Base-by-base conservation (phyloP, 2,888 invertebrate species). In the Acleris cristana region DNA sequence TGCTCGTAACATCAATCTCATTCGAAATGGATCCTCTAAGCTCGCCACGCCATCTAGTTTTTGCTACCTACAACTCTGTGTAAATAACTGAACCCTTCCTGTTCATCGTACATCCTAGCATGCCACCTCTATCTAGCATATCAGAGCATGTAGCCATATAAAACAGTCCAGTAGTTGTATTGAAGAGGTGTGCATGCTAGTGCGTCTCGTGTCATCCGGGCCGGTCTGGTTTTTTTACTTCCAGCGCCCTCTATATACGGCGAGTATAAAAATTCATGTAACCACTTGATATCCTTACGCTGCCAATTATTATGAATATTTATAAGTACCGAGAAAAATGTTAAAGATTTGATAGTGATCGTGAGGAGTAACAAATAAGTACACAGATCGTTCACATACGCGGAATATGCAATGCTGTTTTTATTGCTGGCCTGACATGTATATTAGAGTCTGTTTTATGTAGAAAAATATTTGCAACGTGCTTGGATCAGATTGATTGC, bases 221-320 rank as follows among this genome's bases (percentile, higher is more conserved):
- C 56, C 26, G 23, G 55, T 74, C 77, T 65, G 76, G 75, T 84
- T 84, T 84, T 83, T 79, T 72, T 73, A 3, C 69, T 71, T 69
- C 30, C 73, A 23, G 69, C 71, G 57, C 67, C 71, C 64, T 34
- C 81, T 80, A 74, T 82, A 82, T 79, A 85, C 69, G 86, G 81
- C 44, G 40, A 34, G 73, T 79, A 84, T 86, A 82, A 86, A 87
- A 82, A 88, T 88, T 82, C 85, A 85, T 83, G 77, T 76, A 75
- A 71, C 74, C 79, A 73, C 73, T 77, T 81, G 76, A 79, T 86
- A 82, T 83, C 78, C 79, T 70, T 59, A 34, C 77, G 74, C 73
- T 73, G 78, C 71, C 78, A 77, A 81, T 80, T 77, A 75, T 72
- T 79, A 83, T 87, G 86, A 87, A 88, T 88, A 88, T 88, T 80